phyloP scores from a whole-genome alignment of 2,888 invertebrate genomes.

The Cepaea hortensis region DNA sequence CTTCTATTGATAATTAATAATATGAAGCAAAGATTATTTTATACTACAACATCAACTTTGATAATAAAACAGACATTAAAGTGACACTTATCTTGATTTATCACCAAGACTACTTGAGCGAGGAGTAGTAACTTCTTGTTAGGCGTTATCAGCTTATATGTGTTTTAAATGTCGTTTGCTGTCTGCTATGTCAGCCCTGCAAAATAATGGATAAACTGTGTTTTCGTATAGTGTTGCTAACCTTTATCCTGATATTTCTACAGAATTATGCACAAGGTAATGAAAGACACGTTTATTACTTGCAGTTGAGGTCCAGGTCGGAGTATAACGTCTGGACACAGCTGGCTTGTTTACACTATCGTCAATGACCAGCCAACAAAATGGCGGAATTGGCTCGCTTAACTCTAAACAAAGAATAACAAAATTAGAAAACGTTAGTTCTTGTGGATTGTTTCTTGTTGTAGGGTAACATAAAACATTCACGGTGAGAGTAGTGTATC shows the following conservation, averaged over 20 bases:
- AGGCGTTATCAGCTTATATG: neutral
- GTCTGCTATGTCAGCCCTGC: neutral
- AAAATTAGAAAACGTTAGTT: no score
- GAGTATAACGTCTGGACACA: no score
- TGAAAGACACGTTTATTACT: neutral
- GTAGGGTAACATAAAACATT: no score
- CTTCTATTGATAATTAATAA: no score
- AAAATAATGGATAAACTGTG: conserved; percentile 23
- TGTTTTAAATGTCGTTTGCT: conserved; percentile 10
- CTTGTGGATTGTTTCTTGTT: no score
- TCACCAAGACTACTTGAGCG: no score
- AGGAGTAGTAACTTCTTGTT: conserved; percentile 9
- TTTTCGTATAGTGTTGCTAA: neutral
- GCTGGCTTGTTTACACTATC: neutral
- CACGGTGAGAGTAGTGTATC: no score
- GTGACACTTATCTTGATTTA: no score
- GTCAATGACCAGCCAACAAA: neutral
- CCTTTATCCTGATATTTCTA: neutral
- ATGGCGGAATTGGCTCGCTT: conserved; percentile 2
- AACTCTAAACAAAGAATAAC: neutral
- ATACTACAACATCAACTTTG: no score
- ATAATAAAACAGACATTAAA: no score
- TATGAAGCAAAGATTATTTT: no score
- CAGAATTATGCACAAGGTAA: conserved; percentile 1
- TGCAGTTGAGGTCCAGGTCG: no score